These are phyloP conservation scores for Alaudala cheleensis DNA, from an alignment of 2,113 vertebrate species.

Conservation along the genomic window DNA sequence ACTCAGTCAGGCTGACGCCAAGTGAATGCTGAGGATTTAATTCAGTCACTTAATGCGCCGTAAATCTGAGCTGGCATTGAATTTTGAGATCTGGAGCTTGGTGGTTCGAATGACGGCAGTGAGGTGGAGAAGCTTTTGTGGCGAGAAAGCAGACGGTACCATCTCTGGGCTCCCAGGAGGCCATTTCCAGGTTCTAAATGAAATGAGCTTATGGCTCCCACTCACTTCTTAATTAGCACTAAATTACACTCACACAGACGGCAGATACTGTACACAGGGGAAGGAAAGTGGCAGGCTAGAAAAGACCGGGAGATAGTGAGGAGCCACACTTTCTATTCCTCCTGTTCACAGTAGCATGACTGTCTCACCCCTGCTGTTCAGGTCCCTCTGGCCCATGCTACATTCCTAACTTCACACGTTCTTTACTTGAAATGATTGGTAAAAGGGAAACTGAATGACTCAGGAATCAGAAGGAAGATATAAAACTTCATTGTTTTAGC, in stretches of 20 bases:
- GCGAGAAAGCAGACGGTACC: neutral
- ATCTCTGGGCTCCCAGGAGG: constrained; percentile 12
- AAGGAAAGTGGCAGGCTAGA: neutral
- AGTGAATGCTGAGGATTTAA: constrained; percentile 63
- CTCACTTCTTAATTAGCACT: constrained; percentile 62
- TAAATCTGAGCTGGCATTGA: constrained; percentile 56
- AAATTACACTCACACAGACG: constrained; percentile 44
- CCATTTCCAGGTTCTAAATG: constrained; percentile 56
- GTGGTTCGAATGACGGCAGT: constrained; percentile 33
- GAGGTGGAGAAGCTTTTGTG: constrained; percentile 19
- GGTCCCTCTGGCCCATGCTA: neutral
- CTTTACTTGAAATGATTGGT: neutral
- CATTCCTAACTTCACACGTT: neutral
- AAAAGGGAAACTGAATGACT: neutral
- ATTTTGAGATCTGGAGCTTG: constrained; percentile 43
- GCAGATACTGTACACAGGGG: constrained; percentile 26
- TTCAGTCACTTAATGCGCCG: constrained; percentile 51
- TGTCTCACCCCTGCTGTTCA: neutral
- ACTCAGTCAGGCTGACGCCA: constrained; percentile 47
- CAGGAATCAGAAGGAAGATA: neutral
- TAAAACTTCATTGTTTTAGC: neutral
- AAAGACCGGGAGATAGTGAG: neutral
- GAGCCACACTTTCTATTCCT: neutral
- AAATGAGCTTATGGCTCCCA: constrained; percentile 57
- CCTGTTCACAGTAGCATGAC: neutral